Evolutionary conservation across 2,113 vertebrate species (phyloP), one percentile per base, ranked within the genome.

Genomic region (Menura novaehollandiae): DNA sequence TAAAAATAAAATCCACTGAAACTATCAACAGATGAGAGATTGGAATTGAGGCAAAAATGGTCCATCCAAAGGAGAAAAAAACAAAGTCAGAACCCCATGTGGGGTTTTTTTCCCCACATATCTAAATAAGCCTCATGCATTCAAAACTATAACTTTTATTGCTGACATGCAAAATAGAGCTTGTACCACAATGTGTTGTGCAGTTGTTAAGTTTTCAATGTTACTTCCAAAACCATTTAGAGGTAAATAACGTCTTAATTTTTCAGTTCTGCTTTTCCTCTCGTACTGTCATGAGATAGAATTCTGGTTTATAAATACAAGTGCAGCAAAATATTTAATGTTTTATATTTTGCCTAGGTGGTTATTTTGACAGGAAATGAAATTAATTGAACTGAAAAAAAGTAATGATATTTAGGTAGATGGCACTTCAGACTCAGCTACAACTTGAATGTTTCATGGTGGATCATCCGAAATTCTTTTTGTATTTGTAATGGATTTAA

Each of bases 311-410:
- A 58, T 35, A 91, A 93, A 72, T 28, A 69, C 23, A 95, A 56
- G 47, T 85, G 23, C 78, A 89, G 88, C 44, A 91, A 69, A 71
- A 92, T 88, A 69, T 85, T 96, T 94, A 79, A 90, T 79, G 68
- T 85, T 96, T 93, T 81, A 39, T 89, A 91, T 62, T 72, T 74
- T 47, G 41, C 52, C 41, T 77, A 79, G 15, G 21, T 85, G 20
- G 10, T 86, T 91, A 87, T 91, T 93, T 84, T 94, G 81, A 80
- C 44, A 96, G 83, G 82, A 97, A 97, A 96, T 92, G 52, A 89
- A 97, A 97, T 95, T 92, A 96, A 94, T 85, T 52, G 27, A 96
- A 96, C n/a, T 83, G 56, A 94, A 52, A 87, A 78, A 96, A 82
- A 51, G 9, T 32, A 78, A 78, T 73, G 47, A 92, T 94, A 95